A percentile compares a stretch with the other conserved stretches of the same genome.
phyloP scores from a whole-genome alignment of 92 coral and sea anemone species.

The Parazoanthus darwini region DNA sequence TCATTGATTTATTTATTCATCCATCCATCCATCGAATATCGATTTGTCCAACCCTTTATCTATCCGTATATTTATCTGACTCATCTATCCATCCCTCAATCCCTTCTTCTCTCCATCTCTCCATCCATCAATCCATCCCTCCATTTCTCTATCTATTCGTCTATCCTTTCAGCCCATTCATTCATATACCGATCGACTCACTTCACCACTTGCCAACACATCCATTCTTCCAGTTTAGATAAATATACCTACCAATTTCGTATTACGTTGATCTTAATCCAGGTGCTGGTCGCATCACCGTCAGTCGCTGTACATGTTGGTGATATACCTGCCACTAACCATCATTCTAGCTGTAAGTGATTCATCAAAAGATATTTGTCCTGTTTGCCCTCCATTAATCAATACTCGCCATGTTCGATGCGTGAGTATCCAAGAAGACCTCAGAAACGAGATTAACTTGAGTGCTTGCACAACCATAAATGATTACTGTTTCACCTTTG shows the following conservation, averaged over 20 bases:
- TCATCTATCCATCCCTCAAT: no score
- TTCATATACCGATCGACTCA: background rate
- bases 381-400: background rate
- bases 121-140: background rate
- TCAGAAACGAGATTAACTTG: background rate
- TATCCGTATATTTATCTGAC: no score
- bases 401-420: background rate
- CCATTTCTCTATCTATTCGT: background rate
- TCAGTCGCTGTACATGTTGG: constrained; percentile 68
- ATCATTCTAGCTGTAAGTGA: constrained; percentile 69
- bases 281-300: constrained; percentile 87
- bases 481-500: background rate
- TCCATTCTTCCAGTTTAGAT: background rate
- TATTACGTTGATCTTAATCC: background rate
- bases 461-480: background rate
- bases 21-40: background rate
- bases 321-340: constrained; percentile 77
- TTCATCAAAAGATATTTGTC: no score
- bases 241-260: background rate
- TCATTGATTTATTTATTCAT: background rate
- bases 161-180: background rate
- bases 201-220: background rate
- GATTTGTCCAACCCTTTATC: background rate
- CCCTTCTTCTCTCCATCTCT: no score
- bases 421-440: background rate